Evolutionary conservation across 2,797 vertebrate species (phyloP), one percentile per base, ranked within the genome.

Genomic region (Pseudomugil gertrudae): DNA sequence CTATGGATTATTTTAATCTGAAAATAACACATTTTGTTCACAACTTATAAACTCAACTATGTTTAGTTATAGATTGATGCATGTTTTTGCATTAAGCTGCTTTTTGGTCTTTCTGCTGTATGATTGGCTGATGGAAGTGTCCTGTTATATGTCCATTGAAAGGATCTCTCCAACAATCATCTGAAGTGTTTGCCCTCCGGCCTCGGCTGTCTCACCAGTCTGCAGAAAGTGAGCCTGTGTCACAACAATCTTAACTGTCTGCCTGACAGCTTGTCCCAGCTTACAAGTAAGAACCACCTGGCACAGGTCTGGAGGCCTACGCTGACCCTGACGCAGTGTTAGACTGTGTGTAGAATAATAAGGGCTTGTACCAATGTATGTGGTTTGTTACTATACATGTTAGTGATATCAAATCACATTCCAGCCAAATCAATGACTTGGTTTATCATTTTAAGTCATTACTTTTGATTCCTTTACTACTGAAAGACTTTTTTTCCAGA

Each of bases 101-200:
- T 9, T 45, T 45, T 45, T 45, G 43, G 43, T 45, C n/a, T 47
- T 30, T 53, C 2, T 50, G n/a, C 21, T 30, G 35, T 60, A 7
- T 73, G 40, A 72, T 55, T 75, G 38, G 19, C 32, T 81, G 14
- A 76, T 1, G 0, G 2, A 13, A 5, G 1, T 68, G 9, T 66
- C 27, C 15, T 69, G 14, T 65, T 10, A 36, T 59, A 43, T 82
- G 40, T 51, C 8, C 66, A 19, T 9, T 72, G 72, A 4, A 75
- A 92, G 91, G 90, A 89, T 51, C 11, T 85, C 33, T 91, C 91
- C 56, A 80, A 69, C 69, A 92, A 92, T 72, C 66, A 30, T 3
- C 77, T 92, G 64, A 69, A 58, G 24, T 50, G 1, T 30, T 65
- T 92, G 23, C 91, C 90, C 0, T 70, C 76, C 51, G 66, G 78